These are phyloP conservation scores for Malurus leucopterus DNA, from an alignment of 2,797 vertebrate genomes.

Conservation along the genomic window DNA sequence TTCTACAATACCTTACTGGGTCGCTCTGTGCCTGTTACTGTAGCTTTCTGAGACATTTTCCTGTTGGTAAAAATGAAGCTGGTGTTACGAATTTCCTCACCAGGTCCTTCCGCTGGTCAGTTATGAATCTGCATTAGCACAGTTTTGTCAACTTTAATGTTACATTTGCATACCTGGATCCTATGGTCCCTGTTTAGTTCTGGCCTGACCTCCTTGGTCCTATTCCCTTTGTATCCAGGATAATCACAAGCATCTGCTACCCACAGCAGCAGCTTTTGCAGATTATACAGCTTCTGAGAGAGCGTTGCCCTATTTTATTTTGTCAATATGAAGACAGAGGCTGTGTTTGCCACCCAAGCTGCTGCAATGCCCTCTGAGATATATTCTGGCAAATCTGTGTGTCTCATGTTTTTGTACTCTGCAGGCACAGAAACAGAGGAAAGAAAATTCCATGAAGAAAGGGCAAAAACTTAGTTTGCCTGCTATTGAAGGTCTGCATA, in stretches of 20 bases:
- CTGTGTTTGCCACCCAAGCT: neutral
- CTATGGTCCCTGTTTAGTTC: neutral
- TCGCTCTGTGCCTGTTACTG: neutral
- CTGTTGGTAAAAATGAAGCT: neutral
- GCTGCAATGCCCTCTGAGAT: neutral
- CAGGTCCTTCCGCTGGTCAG: neutral
- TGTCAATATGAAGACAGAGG: constrained; percentile 4
- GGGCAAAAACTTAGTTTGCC: neutral
- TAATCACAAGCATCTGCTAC: neutral
- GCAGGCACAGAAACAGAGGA: neutral
- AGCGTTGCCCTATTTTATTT: constrained; percentile 24
- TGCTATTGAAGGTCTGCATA: neutral
- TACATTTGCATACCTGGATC: neutral
- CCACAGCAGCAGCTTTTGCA: neutral
- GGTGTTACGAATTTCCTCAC: neutral
- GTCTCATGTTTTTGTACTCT: neutral
- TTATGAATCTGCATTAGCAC: neutral
- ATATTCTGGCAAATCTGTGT: neutral
- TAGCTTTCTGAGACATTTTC: neutral
- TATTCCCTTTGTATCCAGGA: neutral
- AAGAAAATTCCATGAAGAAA: neutral
- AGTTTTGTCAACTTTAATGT: neutral
- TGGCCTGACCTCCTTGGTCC: neutral
- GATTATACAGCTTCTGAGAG: constrained; percentile 5
- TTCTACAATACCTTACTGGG: neutral